These are phyloP conservation scores for Dendronephthya gigantea DNA, from an alignment of 64 coral and sea anemone genomes.

Conservation along the genomic window DNA sequence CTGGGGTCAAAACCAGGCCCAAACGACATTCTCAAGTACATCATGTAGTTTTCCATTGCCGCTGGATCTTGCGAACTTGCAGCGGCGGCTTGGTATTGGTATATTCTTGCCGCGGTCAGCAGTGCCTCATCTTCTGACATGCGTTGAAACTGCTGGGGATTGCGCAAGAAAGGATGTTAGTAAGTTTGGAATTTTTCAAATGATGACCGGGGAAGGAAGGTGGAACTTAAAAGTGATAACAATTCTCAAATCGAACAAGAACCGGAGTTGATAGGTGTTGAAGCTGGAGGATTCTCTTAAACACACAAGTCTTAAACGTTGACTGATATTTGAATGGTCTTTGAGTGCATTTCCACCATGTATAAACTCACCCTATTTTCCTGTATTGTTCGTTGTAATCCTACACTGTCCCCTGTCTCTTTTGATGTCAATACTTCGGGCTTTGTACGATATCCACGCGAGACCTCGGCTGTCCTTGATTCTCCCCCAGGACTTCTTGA, in stretches of 20 bases:
- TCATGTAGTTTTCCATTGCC: slow-evolving; percentile 6
- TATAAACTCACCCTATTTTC: not conserved
- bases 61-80: not conserved
- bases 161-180: not conserved
- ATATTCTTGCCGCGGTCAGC: not conserved
- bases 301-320: too few species aligned
- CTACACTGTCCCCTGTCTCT: not conserved
- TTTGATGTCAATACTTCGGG: not conserved
- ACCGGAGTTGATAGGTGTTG: too few species aligned
- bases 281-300: too few species aligned
- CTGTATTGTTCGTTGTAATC: not conserved
- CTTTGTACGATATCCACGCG: not conserved
- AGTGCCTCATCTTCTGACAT: not conserved
- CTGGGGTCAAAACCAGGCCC: not conserved
- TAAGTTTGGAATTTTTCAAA: too few species aligned
- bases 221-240: too few species aligned
- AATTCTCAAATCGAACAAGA: too few species aligned
- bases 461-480: not conserved
- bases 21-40: not conserved
- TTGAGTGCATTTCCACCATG: not conserved
- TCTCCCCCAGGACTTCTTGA: not conserved
- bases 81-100: not conserved
- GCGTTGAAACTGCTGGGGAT: not conserved
- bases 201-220: too few species aligned
- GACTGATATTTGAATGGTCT: not conserved